These are phyloP conservation scores for Gastrophryne carolinensis DNA, from an alignment of 2,797 vertebrate species.

Conservation along the genomic window DNA sequence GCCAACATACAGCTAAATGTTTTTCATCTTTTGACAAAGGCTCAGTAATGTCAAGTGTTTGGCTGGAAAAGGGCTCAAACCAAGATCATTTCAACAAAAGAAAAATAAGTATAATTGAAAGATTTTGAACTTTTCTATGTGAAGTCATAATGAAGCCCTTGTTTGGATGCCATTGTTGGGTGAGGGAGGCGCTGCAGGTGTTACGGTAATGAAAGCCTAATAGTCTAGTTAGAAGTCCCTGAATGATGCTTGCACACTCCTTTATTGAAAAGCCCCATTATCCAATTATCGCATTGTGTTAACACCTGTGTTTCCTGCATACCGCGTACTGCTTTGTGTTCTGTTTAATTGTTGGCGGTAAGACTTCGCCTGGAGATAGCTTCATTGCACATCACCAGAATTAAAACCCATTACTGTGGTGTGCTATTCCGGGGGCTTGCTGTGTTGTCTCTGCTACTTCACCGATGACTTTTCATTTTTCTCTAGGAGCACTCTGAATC, in stretches of 20 bases:
- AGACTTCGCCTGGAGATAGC: background rate
- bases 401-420: slow-evolving; percentile 13
- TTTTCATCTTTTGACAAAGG: background rate
- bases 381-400: background rate
- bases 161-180: background rate
- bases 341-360: slow-evolving; percentile 31
- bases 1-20: too few species aligned
- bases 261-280: slow-evolving; percentile 18
- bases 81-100: background rate
- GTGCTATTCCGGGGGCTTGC: background rate
- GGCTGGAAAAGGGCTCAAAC: background rate
- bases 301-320: slow-evolving; percentile 34
- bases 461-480: too few species aligned
- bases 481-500: too few species aligned
- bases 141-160: background rate
- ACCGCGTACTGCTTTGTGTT: background rate
- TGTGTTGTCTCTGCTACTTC: background rate
- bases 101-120: background rate
- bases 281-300: slow-evolving; percentile 40
- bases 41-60: background rate
- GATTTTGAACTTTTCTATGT: background rate
- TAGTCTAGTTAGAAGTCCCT: background rate
- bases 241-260: background rate
- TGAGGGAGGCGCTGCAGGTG: background rate
- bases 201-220: background rate